These are phyloP conservation scores for Fopius arisanus DNA, from an alignment of 1,140 invertebrate genomes.

Conservation along the genomic window DNA sequence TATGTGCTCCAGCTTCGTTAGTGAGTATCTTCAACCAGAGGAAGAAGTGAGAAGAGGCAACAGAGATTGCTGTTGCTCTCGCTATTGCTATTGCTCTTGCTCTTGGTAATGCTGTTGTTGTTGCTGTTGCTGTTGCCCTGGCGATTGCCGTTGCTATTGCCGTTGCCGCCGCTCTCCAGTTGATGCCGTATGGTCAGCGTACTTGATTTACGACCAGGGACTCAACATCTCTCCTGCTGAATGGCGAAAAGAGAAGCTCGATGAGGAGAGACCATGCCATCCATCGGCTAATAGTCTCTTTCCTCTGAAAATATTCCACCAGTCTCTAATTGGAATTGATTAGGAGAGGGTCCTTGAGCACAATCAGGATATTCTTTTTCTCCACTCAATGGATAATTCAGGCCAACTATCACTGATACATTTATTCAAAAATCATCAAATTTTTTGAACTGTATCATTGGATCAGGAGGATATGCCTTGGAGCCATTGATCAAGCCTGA, in stretches of 20 bases:
- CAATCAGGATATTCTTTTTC: slow-evolving; percentile 14
- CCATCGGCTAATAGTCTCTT: slow-evolving; percentile 60
- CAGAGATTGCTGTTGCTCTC: too few relatives aligned
- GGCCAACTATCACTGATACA: background rate
- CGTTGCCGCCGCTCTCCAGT: slow-evolving; percentile 17
- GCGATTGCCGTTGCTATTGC: too few relatives aligned
- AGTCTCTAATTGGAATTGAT: slow-evolving; percentile 66
- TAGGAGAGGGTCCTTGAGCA: slow-evolving; percentile 47
- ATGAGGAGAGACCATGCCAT: background rate
- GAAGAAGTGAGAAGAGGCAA: background rate
- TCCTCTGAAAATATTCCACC: slow-evolving; percentile 63
- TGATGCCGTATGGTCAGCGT: slow-evolving; percentile 40
- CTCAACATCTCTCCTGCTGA: background rate
- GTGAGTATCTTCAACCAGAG: slow-evolving; percentile 32
- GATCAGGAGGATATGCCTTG: background rate
- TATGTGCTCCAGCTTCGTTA: slow-evolving; percentile 61
- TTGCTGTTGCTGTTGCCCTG: too few relatives aligned
- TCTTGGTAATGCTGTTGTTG: too few relatives aligned
- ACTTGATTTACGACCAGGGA: slow-evolving; percentile 63
- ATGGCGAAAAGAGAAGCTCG: slow-evolving; percentile 1
- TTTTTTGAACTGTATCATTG: background rate
- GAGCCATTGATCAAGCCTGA: background rate
- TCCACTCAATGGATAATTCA: background rate
- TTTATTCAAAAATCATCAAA: background rate
- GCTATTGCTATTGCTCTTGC: too few relatives aligned